These are phyloP conservation scores for Eubasilissa splendida DNA, from an alignment of 2,888 invertebrate species.

Conservation along the genomic window DNA sequence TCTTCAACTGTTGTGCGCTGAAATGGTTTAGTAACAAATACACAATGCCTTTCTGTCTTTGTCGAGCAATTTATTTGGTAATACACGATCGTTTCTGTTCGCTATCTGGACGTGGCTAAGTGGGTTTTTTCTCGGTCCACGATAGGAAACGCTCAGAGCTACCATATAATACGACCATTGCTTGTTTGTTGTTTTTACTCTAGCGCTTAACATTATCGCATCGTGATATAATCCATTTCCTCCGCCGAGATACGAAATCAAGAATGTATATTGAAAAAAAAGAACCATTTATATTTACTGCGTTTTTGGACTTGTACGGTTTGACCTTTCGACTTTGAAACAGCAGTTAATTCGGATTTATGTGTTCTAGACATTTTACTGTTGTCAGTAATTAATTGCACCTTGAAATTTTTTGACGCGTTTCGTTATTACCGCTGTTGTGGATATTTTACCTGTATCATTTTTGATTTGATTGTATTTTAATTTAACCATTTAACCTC, in stretches of 20 bases:
- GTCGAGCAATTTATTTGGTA: slow-evolving; percentile 14
- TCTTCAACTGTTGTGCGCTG: neutral
- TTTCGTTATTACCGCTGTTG: neutral
- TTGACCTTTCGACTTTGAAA: slow-evolving; percentile 14
- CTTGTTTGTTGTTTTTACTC: slow-evolving; percentile 18
- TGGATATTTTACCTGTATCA: neutral
- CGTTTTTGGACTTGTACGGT: slow-evolving; percentile 1
- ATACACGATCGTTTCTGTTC: neutral
- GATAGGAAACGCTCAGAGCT: slow-evolving; percentile 34
- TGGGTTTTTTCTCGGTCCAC: slow-evolving; percentile 17
- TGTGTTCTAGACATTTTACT: slow-evolving; percentile 1
- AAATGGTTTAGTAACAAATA: neutral
- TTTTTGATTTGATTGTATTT: neutral
- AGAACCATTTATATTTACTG: neutral
- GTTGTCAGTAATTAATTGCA: slow-evolving; percentile 27
- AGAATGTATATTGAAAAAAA: slow-evolving; percentile 22
- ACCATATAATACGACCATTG: slow-evolving; percentile 8
- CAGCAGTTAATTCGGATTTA: slow-evolving; percentile 19
- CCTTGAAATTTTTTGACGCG: slow-evolving; percentile 14
- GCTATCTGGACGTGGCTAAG: neutral
- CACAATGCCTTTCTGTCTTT: slow-evolving; percentile 3
- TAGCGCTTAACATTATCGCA: neutral
- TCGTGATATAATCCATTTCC: slow-evolving; percentile 39
- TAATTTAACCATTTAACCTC: slow-evolving; percentile 11
- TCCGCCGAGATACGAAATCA: neutral